A percentile compares a stretch with the other conserved stretches of the same genome.
These are phyloP conservation scores for Hylaeus volcanicus DNA, from an alignment of 1,140 invertebrate genomes.

Conservation along the genomic window DNA sequence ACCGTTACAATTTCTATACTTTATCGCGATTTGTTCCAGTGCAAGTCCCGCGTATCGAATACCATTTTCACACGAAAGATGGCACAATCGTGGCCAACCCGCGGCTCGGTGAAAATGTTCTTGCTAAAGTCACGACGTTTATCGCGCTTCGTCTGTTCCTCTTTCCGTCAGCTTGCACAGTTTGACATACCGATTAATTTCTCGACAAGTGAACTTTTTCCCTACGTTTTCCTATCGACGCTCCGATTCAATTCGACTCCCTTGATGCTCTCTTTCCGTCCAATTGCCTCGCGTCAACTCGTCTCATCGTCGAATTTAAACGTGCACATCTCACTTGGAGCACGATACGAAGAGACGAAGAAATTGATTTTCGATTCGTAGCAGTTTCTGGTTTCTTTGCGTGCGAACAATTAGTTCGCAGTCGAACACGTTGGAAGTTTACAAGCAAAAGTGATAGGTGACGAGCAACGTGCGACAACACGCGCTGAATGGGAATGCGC, in stretches of 20 bases:
- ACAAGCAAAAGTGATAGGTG: neutral
- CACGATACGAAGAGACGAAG: neutral
- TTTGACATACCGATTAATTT: constrained; percentile 1
- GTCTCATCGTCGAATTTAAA: neutral
- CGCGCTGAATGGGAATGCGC: constrained; percentile 58
- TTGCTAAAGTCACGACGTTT: neutral
- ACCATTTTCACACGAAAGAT: constrained; percentile 40
- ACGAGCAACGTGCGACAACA: constrained; percentile 37
- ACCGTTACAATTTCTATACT: neutral
- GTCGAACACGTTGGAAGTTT: no score
- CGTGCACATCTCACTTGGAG: neutral
- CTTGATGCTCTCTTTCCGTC: neutral
- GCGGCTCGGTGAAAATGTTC: neutral
- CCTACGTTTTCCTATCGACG: neutral
- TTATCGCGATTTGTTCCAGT: constrained; percentile 62
- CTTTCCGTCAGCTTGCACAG: neutral
- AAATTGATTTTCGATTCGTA: neutral
- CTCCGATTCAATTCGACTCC: neutral
- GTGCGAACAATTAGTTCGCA: no score
- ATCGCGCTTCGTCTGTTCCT: neutral
- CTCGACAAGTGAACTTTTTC: no score
- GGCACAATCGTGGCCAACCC: no score
- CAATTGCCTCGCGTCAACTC: neutral
- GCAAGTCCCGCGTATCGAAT: constrained; percentile 37
- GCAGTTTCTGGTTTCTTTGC: no score